These are phyloP conservation scores for Dromiciops gliroides DNA, from an alignment of 2,113 vertebrate species.

Conservation along the genomic window DNA sequence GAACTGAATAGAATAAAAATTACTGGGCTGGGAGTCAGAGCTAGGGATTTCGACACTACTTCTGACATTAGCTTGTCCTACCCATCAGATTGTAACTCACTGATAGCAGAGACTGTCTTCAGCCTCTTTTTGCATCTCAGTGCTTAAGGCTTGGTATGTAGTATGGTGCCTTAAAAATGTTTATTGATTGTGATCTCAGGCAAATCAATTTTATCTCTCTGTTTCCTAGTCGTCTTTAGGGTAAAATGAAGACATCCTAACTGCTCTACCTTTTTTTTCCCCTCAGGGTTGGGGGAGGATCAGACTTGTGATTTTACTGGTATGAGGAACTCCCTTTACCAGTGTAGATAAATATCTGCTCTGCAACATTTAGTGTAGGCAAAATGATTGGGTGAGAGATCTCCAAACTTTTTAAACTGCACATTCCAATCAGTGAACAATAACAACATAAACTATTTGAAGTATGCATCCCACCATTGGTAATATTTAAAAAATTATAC, in stretches of 20 bases:
- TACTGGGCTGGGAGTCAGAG: not conserved
- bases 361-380: not conserved
- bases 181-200: not conserved
- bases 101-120: not conserved
- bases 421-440: conserved; percentile 3
- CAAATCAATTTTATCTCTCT: not conserved
- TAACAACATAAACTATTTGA: not conserved
- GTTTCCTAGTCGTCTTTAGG: not conserved
- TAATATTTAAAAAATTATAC: too few relatives aligned
- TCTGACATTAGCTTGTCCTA: not conserved
- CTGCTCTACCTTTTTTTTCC: too few relatives aligned
- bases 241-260: too few relatives aligned
- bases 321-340: not conserved
- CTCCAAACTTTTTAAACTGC: not conserved
- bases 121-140: not conserved
- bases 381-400: too few relatives aligned
- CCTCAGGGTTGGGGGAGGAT: not conserved
- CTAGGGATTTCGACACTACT: not conserved
- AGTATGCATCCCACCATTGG: not conserved
- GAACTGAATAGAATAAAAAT: not conserved
- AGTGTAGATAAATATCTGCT: not conserved
- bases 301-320: not conserved
- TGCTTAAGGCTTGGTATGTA: not conserved
- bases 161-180: not conserved
- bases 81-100: not conserved